These are phyloP conservation scores for Charadrius vociferus DNA, from an alignment of 2,113 vertebrate genomes.

Conservation along the genomic window DNA sequence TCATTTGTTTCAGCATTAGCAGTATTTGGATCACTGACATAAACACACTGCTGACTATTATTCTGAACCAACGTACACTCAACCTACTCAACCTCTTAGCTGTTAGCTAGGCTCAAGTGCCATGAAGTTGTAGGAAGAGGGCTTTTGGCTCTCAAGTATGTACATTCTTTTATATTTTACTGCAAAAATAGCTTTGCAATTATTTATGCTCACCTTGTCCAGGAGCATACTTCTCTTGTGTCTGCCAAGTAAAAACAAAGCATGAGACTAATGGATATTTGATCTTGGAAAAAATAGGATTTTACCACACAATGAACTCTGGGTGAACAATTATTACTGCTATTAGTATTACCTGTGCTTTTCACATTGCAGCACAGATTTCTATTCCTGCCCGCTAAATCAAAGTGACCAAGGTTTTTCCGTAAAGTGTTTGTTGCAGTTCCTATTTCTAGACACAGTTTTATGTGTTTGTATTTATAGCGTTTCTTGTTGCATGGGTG, in stretches of 20 bases:
- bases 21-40: neutral
- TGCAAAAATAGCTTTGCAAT: neutral
- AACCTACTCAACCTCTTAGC: neutral
- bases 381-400: neutral
- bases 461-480: neutral
- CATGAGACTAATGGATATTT: neutral
- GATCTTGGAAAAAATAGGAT: neutral
- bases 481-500: accelerated
- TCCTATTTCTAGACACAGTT: neutral
- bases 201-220: neutral
- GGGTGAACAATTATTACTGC: neutral
- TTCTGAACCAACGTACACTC: neutral
- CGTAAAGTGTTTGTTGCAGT: neutral
- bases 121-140: neutral
- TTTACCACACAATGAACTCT: neutral
- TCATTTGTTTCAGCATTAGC: neutral
- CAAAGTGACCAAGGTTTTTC: neutral
- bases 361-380: neutral
- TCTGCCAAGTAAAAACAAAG: neutral
- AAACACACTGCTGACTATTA: neutral
- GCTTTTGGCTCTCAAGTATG: neutral
- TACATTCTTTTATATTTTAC: neutral
- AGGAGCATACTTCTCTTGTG: neutral
- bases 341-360: neutral
- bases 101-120: neutral